Base-by-base conservation (phyloP, 1,140 invertebrate species). In the Polypedilum vanderplanki region DNA sequence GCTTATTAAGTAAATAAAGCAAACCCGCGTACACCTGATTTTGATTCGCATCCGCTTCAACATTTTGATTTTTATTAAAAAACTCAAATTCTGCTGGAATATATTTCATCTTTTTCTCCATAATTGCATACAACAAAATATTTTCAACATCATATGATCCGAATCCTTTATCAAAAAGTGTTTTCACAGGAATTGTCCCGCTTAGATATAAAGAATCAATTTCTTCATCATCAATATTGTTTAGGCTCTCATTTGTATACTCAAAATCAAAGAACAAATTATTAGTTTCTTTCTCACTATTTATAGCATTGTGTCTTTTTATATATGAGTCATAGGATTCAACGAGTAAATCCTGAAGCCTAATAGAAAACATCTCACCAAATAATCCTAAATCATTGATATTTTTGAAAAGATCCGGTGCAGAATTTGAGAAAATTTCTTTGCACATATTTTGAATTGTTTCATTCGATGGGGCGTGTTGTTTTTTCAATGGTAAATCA, bases 91-190 rank as follows among this genome's bases (percentile, higher is more conserved):
- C 65, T 0, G 15, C 17, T 3, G 65, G n/a, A 3, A 18, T 20
- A 70, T 18, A 70, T 70, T 70, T 70, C 65, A 70, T 20, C 5
- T 70, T 70, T 12, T 70, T 70, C 65, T 70, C 65, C 17, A 70
- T 18, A 9, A 70, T 70, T 7, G 65, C 17, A 70, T 70, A 70
- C 7, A 70, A 1, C 65, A 70, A 18, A 8, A 70, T 70, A 20
- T 70, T 70, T 70, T 70, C 65, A 9, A 70, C 18, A 12, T 70
- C 65, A 22, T 70, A 20, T 20, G 65, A 18, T 8, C 8, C 9
- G 20, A 18, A 70, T 18, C 65, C 65, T 18, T 70, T 70, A 12
- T 22, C 20, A 20, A 10, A 18, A 9, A 70, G 65, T 10, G 20
- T 70, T 10, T 9, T 18, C 9, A 70, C 65, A 22, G 9, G 20